phyloP scores from a whole-genome alignment of 2,888 invertebrate species.

The Neoascia interrupta region DNA sequence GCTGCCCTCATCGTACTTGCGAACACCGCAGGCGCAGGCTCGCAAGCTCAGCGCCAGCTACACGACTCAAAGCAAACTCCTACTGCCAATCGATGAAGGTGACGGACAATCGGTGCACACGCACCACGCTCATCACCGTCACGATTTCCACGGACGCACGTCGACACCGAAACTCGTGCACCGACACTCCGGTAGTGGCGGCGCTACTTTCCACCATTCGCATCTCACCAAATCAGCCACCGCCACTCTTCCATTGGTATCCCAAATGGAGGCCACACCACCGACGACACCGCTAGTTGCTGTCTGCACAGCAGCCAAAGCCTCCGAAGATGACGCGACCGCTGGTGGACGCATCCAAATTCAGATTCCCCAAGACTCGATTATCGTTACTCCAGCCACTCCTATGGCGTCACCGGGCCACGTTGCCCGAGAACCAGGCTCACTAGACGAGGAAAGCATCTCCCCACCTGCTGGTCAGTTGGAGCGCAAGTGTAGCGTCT shows the following conservation, averaged over 20 bases:
- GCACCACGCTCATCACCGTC: conserved; percentile 73
- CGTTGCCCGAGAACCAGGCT: conserved; percentile 71
- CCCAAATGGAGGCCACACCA: conserved; percentile 78
- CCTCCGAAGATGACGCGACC: conserved; percentile 70
- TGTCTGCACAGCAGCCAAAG: conserved; percentile 70
- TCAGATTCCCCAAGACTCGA: conserved; percentile 75
- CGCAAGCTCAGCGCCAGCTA: conserved; percentile 79
- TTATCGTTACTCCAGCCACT: conserved; percentile 80
- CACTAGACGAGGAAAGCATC: conserved; percentile 74
- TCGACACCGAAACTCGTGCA: conserved; percentile 76
- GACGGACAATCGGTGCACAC: conserved; percentile 76
- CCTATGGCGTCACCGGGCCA: conserved; percentile 80
- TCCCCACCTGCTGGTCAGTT: conserved; percentile 75
- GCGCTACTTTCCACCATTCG: conserved; percentile 75
- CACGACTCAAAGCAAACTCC: conserved; percentile 78
- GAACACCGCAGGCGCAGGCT: conserved; percentile 77
- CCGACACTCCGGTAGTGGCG: conserved; percentile 77
- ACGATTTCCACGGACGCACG: conserved; percentile 74
- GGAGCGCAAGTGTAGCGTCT: conserved; percentile 79
- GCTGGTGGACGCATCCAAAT: conserved; percentile 66
- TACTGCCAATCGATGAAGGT: conserved; percentile 79
- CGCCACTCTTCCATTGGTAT: conserved; percentile 78
- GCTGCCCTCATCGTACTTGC: conserved; percentile 80
- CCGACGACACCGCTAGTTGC: conserved; percentile 76
- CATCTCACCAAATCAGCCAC: conserved; percentile 79